phyloP scores from a whole-genome alignment of 2,797 vertebrate species.

The Lagodon rhomboides region DNA sequence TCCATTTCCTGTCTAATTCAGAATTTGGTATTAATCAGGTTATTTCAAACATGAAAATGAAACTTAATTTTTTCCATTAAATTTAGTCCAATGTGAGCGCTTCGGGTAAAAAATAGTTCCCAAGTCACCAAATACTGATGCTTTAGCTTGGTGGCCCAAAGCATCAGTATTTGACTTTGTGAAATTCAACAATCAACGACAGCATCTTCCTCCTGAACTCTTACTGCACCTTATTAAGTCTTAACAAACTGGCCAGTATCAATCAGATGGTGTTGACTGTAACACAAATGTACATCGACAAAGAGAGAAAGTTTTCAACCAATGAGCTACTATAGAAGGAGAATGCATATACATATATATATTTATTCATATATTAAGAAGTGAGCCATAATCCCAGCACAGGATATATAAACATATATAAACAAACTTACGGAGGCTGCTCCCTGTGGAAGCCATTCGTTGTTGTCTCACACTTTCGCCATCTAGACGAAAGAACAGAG shows the following conservation, averaged over 20 bases:
- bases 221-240: too few relatives aligned
- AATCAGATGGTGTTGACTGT: not conserved
- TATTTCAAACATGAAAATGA: too few relatives aligned
- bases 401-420: not conserved
- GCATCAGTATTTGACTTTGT: too few relatives aligned
- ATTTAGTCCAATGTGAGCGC: too few relatives aligned
- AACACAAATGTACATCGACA: not conserved
- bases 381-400: not conserved
- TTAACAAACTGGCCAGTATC: not conserved
- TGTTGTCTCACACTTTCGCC: conserved; percentile 65
- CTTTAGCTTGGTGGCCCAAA: too few relatives aligned
- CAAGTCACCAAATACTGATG: too few relatives aligned
- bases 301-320: not conserved
- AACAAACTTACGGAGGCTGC: conserved; percentile 78
- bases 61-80: too few relatives aligned
- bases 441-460: conserved; percentile 79
- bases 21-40: too few relatives aligned
- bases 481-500: conserved; percentile 54
- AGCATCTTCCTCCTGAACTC: too few relatives aligned
- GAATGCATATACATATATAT: not conserved
- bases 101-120: too few relatives aligned
- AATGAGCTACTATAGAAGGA: not conserved
- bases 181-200: too few relatives aligned
- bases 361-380: not conserved
- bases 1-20: too few relatives aligned